A percentile compares a stretch with the other conserved stretches of the same genome.
Conservation (phyloP, 2,797 vertebrate species). For the Heliangelus exortis region DNA sequence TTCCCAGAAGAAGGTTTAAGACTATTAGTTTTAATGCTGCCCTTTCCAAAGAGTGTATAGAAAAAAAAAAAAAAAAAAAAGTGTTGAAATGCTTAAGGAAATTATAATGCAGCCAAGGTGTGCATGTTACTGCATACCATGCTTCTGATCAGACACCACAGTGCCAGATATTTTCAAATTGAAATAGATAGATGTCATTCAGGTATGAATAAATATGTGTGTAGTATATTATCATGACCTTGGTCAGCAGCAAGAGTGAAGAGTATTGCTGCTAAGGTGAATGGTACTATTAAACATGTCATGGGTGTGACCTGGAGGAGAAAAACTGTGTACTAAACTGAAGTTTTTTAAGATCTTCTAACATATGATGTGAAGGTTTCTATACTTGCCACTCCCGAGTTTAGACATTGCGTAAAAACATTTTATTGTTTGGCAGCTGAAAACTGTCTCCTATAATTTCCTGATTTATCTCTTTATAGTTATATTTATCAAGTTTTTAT, state of each 20-base stretch:
- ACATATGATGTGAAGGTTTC: background rate
- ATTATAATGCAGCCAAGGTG: background rate
- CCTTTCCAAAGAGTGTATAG: background rate
- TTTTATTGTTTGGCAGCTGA: background rate
- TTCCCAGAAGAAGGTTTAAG: background rate
- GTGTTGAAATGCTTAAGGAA: background rate
- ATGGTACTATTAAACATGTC: background rate
- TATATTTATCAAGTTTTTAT: background rate
- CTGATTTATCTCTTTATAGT: background rate
- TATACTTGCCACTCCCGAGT: background rate
- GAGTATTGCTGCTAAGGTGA: background rate
- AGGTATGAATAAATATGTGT: accelerated
- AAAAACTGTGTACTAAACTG: background rate
- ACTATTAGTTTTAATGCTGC: background rate
- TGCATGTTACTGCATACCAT: background rate
- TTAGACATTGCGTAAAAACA: background rate
- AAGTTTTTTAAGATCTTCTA: background rate
- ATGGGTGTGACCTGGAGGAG: background rate
- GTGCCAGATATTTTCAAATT: background rate
- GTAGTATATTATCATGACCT: background rate
- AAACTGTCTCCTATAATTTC: background rate
- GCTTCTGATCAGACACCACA: background rate
- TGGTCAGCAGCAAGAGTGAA: background rate
- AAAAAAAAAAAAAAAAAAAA: background rate
- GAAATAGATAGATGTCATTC: background rate